These are phyloP conservation scores for Leucania comma DNA, from an alignment of 2,888 invertebrate genomes.

Conservation along the genomic window DNA sequence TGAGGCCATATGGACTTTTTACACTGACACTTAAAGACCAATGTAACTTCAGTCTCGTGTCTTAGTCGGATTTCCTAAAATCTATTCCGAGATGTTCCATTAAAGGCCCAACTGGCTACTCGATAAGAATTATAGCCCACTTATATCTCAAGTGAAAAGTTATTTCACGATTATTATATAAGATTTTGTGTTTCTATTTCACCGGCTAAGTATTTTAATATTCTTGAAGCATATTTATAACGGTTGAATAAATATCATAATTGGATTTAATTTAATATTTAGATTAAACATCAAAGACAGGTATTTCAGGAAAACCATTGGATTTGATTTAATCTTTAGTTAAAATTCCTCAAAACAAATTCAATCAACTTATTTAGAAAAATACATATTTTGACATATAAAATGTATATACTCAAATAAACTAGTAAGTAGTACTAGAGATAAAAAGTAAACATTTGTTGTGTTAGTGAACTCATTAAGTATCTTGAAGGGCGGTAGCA, in stretches of 20 bases:
- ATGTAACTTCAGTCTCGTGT: constrained; percentile 18
- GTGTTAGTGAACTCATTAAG: too few relatives aligned
- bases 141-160: constrained; percentile 7
- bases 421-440: too few relatives aligned
- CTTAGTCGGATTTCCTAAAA: constrained; percentile 10
- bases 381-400: too few relatives aligned
- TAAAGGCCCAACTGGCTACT: constrained; percentile 1
- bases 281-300: neutral
- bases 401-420: too few relatives aligned
- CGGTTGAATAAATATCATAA: neutral
- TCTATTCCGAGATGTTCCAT: constrained; percentile 12
- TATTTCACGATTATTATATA: constrained; percentile 8
- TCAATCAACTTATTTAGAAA: too few relatives aligned
- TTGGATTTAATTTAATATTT: neutral
- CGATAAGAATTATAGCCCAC: constrained; percentile 14
- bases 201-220: constrained; percentile 8
- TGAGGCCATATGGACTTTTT: too few relatives aligned
- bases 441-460: too few relatives aligned
- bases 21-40: neutral
- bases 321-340: too few relatives aligned
- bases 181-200: constrained; percentile 3
- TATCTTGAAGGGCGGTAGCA: too few relatives aligned
- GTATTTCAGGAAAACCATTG: too few relatives aligned
- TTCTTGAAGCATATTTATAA: neutral
- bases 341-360: too few relatives aligned